Evolutionary conservation across 2,797 vertebrate species (phyloP).

Genomic region (Adelosebastes latens): DNA sequence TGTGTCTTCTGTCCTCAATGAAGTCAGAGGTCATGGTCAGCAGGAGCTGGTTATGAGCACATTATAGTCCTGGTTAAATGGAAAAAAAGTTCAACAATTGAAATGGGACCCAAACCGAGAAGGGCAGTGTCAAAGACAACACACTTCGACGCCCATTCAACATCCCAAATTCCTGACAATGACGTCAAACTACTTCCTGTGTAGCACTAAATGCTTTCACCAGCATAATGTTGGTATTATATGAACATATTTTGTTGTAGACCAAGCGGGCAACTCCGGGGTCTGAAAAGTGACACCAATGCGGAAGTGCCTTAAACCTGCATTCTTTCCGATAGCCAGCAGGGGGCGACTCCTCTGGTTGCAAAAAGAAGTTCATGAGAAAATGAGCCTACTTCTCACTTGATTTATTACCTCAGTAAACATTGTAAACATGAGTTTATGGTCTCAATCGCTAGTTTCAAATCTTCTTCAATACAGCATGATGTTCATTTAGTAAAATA

Average conservation of each 20-base stretch:
- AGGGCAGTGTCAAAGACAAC: neutral
- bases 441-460: no score
- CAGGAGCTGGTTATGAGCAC: neutral
- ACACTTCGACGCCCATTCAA: neutral
- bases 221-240: neutral
- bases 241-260: neutral
- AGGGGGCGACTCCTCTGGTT: no score
- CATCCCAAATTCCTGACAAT: neutral
- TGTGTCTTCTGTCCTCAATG: neutral
- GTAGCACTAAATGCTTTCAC: neutral
- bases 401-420: no score
- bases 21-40: neutral
- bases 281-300: rapidly evolving
- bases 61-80: neutral
- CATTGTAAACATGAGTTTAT: no score
- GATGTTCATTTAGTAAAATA: no score
- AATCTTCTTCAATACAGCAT: rapidly evolving
- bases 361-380: no score
- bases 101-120: neutral
- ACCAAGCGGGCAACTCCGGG: rapidly evolving
- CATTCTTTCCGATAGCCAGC: no score
- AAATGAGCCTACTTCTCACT: no score
- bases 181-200: neutral
- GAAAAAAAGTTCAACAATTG: no score
- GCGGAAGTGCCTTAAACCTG: no score